Percentiles rank a stretch among this genome's conserved stretches.
Conservation (phyloP, 2,888 invertebrate species). For the Xestoiulus laeticollis region DNA sequence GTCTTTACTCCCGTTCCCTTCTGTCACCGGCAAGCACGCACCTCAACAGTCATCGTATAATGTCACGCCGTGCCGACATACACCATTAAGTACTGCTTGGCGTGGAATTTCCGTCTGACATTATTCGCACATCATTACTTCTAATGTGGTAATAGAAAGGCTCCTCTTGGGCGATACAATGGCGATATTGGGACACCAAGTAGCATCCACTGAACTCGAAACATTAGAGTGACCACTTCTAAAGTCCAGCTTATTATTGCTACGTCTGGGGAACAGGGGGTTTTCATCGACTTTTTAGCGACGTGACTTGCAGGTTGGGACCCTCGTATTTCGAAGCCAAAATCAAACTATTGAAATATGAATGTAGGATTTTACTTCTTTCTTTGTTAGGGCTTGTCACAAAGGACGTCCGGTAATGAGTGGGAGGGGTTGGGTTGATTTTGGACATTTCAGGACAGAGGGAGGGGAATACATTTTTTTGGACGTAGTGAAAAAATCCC, state of each 20-base stretch:
- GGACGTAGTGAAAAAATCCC: too few species aligned
- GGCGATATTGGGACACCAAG: background rate
- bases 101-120: constrained; percentile 42
- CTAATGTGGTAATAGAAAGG: constrained; percentile 38
- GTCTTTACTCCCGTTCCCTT: constrained; percentile 25
- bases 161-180: background rate
- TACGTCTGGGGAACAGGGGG: background rate
- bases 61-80: constrained; percentile 45
- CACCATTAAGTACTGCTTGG: constrained; percentile 45
- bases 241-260: background rate
- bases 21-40: constrained; percentile 36
- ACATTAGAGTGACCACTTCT: constrained; percentile 28
- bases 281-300: background rate
- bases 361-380: too few species aligned
- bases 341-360: too few species aligned
- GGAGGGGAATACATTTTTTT: too few species aligned
- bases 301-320: too few species aligned
- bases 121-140: constrained; percentile 50
- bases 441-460: too few species aligned
- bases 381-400: too few species aligned
- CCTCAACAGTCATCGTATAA: constrained; percentile 31
- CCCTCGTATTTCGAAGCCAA: too few species aligned
- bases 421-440: too few species aligned
- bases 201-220: background rate
- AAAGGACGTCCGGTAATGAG: too few species aligned